Conservation (phyloP, 2,797 vertebrate genomes). For the Malacoraja senta region DNA sequence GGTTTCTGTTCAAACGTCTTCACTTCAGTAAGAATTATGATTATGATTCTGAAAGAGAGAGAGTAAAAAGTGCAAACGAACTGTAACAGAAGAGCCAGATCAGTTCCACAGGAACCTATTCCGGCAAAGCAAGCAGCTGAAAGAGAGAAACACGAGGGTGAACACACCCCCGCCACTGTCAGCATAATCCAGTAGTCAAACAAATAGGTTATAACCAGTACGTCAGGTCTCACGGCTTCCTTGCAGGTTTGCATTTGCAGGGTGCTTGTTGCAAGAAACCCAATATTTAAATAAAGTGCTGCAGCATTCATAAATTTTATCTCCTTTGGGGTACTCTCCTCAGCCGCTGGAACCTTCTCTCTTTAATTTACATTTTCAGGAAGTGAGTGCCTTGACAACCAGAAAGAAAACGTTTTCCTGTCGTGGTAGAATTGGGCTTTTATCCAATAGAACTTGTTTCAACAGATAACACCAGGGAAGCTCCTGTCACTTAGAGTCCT, state of each 20-base stretch:
- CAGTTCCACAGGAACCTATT: neutral
- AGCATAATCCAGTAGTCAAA: constrained; percentile 43
- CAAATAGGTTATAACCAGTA: constrained; percentile 38
- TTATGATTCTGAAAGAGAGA: neutral
- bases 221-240: constrained; percentile 44
- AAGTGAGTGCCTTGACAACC: constrained; percentile 33
- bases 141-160: constrained; percentile 41
- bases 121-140: constrained; percentile 43
- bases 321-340: neutral
- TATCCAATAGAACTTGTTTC: constrained; percentile 24
- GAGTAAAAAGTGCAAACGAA: neutral
- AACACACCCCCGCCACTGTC: constrained; percentile 54
- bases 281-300: constrained; percentile 36
- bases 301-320: constrained; percentile 4
- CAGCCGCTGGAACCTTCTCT: neutral
- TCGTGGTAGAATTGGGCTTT: neutral
- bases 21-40: neutral
- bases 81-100: neutral
- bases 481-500: neutral
- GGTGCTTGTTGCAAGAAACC: constrained; percentile 54
- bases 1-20: neutral
- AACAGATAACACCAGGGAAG: constrained; percentile 29
- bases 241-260: constrained; percentile 58
- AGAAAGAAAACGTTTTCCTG: constrained; percentile 34
- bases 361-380: constrained; percentile 33